A percentile compares a stretch with the other conserved stretches of the same genome.
These are phyloP conservation scores for Diphyllodes magnificus DNA, from an alignment of 2,113 vertebrate genomes.

Conservation along the genomic window DNA sequence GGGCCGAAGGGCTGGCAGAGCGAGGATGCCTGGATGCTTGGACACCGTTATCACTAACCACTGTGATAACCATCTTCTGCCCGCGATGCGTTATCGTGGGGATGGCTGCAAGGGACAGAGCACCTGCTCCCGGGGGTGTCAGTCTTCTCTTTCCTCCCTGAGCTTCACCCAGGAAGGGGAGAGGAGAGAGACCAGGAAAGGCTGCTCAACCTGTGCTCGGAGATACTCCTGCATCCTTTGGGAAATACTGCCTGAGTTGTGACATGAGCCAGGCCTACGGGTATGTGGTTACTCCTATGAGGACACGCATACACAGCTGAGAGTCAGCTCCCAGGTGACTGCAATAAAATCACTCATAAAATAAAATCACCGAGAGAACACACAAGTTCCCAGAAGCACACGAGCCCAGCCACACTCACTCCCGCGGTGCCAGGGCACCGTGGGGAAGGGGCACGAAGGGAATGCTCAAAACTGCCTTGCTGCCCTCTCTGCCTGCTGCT, in stretches of 20 bases:
- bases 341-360: neutral
- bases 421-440: rapidly evolving
- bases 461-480: neutral
- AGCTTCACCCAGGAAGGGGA: neutral
- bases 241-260: neutral
- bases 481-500: neutral
- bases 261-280: rapidly evolving
- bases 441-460: rapidly evolving
- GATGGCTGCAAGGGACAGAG: neutral
- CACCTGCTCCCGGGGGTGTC: neutral
- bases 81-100: rapidly evolving
- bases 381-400: neutral
- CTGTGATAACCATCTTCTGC: neutral
- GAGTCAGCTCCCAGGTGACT: neutral
- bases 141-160: neutral
- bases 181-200: neutral
- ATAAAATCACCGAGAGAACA: neutral
- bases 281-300: neutral
- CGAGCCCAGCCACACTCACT: rapidly evolving
- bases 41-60: neutral
- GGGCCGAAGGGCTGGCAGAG: rapidly evolving
- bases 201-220: neutral
- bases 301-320: neutral
- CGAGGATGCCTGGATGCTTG: neutral
- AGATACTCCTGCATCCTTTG: neutral